These are phyloP conservation scores for Hippoglossus stenolepis DNA, from an alignment of 2,113 vertebrate genomes.

Conservation along the genomic window DNA sequence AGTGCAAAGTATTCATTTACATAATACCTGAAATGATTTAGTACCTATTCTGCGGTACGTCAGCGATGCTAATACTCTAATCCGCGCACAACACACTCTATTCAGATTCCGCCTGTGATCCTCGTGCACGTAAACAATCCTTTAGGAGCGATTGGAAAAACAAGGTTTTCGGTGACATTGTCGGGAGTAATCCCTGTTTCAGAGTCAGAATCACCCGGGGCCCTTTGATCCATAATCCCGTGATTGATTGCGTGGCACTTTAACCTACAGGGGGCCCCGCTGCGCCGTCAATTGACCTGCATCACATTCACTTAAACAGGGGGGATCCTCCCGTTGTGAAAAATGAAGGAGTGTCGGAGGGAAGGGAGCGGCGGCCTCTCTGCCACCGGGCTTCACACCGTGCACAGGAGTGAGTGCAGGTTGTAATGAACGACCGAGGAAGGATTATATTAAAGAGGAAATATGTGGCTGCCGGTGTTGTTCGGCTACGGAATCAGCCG, in stretches of 20 bases:
- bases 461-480: background rate
- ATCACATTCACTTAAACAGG: conserved; percentile 67
- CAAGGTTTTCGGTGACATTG: background rate
- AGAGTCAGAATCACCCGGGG: conserved; percentile 19
- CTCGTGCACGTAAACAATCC: background rate
- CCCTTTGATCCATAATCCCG: conserved; percentile 57
- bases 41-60: conserved; percentile 13
- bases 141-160: conserved; percentile 3
- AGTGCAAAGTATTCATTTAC: conserved; percentile 27
- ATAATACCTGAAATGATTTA: conserved; percentile 30
- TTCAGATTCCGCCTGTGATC: conserved; percentile 18
- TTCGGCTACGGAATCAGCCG: background rate
- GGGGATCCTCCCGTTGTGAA: conserved; percentile 61
- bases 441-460: conserved; percentile 6
- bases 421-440: conserved; percentile 38
- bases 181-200: conserved; percentile 17
- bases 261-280: conserved; percentile 43
- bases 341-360: conserved; percentile 49
- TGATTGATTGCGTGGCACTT: conserved; percentile 70
- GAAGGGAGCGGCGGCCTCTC: background rate
- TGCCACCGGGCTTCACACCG: conserved; percentile 22
- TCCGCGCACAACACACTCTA: conserved; percentile 13
- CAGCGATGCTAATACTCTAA: conserved; percentile 40
- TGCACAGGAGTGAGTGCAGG: conserved; percentile 24
- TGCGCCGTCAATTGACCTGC: conserved; percentile 60